Base-by-base conservation (phyloP, 2,797 vertebrate species). In the Xerus rutilus region DNA sequence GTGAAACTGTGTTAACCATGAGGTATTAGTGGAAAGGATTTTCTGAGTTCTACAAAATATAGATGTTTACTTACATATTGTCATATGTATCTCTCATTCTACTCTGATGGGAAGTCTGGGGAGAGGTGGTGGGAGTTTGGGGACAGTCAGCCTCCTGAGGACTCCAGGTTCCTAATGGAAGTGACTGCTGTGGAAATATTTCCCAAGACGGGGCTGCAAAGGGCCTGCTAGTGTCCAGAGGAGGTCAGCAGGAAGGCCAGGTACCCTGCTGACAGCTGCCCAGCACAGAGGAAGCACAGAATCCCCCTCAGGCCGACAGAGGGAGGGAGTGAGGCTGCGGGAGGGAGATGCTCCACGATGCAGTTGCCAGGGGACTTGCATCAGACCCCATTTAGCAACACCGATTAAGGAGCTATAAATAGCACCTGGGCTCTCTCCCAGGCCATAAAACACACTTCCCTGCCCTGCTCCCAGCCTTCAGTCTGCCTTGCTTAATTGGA, bases 321-420 rank as follows among this genome's bases (percentile, higher is more conserved):
- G n/a, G 73, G 79, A 84, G 79, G 47, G 73, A 76, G 69, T 1
- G 57, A 86, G 85, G 82, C 92, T 18, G 39, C 39, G 0, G 32
- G 78, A 67, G 62, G 86, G 87, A 81, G 70, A 28, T 15, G 54
- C 83, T 88, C 93, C 0, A 0, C 8, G 82, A 83, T 43, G 78
- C 49, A 32, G 76, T 87, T 92, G 83, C 91, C 92, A 78, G 0
- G 8, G 93, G 83, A 89, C 94, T 69, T 91, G 90, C 78, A 74
- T 97, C 93, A 96, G 96, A 94, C 74, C 82, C 96, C 96, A 97
- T 96, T 97, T 97, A 97, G 95, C 97, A 97, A 92, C 89, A 89
- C 52, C 9, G 93, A 96, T 97, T 97, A 97, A 96, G 89, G 86
- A 96, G 89, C 97, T 98, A 97, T 97, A 97, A 97, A 98, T 97